Percentiles rank a stretch among this genome's conserved stretches.
Conservation (phyloP, 2,113 vertebrate species). For the Ovis canadensis region DNA sequence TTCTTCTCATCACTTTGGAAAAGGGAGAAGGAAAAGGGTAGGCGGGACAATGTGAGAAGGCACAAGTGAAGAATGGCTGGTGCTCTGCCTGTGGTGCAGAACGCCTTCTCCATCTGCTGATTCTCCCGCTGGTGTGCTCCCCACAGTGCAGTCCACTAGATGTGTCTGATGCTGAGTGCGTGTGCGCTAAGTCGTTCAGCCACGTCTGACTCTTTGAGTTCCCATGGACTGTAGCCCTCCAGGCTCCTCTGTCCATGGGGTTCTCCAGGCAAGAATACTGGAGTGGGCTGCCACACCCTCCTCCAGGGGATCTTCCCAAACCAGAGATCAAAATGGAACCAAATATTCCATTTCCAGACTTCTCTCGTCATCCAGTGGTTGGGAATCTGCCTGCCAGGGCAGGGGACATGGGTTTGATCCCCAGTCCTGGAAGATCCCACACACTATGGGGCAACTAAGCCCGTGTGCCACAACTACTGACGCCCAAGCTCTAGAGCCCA, state of each 20-base stretch:
- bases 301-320: not conserved
- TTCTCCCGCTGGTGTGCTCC: accelerated
- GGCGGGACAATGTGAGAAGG: not conserved
- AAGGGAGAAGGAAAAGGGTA: not conserved
- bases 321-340: accelerated
- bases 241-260: not conserved
- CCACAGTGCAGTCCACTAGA: accelerated
- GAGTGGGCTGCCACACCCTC: not conserved
- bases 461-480: no score
- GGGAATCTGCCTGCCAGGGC: no score
- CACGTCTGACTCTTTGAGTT: not conserved
- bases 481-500: no score
- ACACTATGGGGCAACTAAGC: no score
- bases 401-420: no score
- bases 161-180: accelerated
- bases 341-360: no score
- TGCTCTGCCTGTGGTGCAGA: not conserved
- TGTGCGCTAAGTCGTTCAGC: not conserved
- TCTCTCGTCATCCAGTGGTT: no score
- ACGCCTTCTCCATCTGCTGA: accelerated
- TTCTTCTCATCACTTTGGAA: not conserved
- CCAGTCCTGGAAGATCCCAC: no score
- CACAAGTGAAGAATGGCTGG: accelerated
- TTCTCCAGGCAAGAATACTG: not conserved
- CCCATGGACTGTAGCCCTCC: not conserved